Evolutionary conservation across 2,888 invertebrate species (phyloP), one percentile per base, ranked within the genome.

Genomic region (Bhutanitis thaidina): DNA sequence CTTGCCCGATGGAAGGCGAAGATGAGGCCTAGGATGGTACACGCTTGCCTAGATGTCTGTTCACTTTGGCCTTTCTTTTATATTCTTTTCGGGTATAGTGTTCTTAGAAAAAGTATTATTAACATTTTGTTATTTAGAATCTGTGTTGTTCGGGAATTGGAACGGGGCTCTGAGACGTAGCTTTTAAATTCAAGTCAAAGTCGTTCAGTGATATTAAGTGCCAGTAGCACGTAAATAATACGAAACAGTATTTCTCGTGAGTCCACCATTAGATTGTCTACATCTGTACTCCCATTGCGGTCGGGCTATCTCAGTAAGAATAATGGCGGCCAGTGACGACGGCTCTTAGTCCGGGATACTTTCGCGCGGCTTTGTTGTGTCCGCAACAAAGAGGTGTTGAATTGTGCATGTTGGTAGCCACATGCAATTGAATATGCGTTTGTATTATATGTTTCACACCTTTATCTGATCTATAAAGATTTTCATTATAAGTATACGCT

Each of bases 311-410:
- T 25, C 27, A 20, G 10, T 12, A 9, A 61, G 61, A 60, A 59
- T 58, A 64, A 60, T 59, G 59, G 51, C 43, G 54, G 54, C 43
- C 57, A 56, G 60, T 62, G 64, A 60, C 65, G 67, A 62, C 61
- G 61, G 57, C 61, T 63, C 59, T 57, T 60, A 55, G 55, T 53
- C 46, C 55, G 58, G 58, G 53, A 57, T 57, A 56, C 64, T 65
- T 66, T 65, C 64, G 57, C 60, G 52, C 56, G 34, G 34, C 57
- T 58, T 60, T 59, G 64, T 64, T 53, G 50, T 37, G 20, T 36
- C 9, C 34, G 25, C 37, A 36, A 49, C 44, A 44, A 44, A 43
- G 39, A 39, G 50, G 25, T 44, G 50, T 14, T 44, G 39, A 49
- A 43, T 16, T 52, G 35, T 35, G 12, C 4, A 10, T 16, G 20